phyloP scores from a whole-genome alignment of 2,797 vertebrate genomes.

The Sebastes minor region DNA sequence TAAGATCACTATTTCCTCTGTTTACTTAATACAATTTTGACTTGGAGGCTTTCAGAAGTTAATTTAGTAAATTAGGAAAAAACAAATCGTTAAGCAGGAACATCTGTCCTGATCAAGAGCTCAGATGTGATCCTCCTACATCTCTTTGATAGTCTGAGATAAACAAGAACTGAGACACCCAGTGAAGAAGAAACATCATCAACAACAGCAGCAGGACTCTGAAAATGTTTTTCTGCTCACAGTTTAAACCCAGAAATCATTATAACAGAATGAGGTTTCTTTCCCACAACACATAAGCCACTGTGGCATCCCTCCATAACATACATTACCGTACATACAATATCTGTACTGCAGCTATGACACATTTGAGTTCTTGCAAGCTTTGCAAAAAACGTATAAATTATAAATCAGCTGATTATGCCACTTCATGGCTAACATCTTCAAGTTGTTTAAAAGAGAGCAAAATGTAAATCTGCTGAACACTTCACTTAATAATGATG shows the following conservation, averaged over 20 bases:
- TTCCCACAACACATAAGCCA: not conserved
- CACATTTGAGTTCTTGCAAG: not conserved
- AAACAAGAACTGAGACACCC: not conserved
- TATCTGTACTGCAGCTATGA: not conserved
- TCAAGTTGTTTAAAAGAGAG: not conserved
- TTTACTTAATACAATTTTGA: too few species aligned
- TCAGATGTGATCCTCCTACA: not conserved
- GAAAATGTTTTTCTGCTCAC: not conserved
- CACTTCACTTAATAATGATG: not conserved
- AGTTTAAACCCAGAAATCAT: not conserved
- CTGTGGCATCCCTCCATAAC: not conserved
- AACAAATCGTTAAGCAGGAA: not conserved
- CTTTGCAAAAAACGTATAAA: not conserved
- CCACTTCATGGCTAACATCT: not conserved
- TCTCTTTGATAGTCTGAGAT: slow-evolving; percentile 7
- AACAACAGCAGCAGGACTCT: not conserved
- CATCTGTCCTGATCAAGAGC: slow-evolving; percentile 6
- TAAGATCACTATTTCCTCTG: not conserved
- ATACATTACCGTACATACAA: not conserved
- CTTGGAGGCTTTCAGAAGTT: not conserved
- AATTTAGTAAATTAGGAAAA: not conserved
- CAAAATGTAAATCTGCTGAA: not conserved
- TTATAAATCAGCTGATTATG: not conserved
- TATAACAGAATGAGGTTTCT: not conserved
- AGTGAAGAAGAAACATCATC: not conserved